These are phyloP conservation scores for Ischnus inquisitorius DNA, from an alignment of 2,888 invertebrate species.

Conservation along the genomic window DNA sequence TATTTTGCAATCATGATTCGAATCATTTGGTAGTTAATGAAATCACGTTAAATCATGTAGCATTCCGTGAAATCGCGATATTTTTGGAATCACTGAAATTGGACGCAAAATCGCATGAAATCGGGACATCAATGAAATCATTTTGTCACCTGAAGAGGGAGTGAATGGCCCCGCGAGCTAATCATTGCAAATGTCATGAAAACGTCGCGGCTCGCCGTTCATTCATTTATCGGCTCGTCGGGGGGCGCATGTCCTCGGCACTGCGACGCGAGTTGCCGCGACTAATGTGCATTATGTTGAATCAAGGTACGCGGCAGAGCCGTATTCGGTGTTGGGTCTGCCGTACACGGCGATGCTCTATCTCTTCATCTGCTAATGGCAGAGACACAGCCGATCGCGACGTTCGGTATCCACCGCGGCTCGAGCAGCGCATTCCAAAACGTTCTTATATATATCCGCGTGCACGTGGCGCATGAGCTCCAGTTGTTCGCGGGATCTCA, in stretches of 20 bases:
- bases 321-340: conserved; percentile 6
- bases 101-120: too few species aligned
- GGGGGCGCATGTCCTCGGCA: not conserved
- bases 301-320: not conserved
- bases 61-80: too few species aligned
- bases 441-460: conserved; percentile 15
- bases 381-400: not conserved
- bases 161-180: too few species aligned
- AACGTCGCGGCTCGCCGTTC: conserved; percentile 10
- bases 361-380: conserved; percentile 39
- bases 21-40: too few species aligned
- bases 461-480: conserved; percentile 40
- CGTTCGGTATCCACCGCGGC: not conserved
- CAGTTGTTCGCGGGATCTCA: conserved; percentile 13
- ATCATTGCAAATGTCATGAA: conserved; percentile 27
- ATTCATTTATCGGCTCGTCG: conserved; percentile 21
- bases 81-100: too few species aligned
- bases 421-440: conserved; percentile 22
- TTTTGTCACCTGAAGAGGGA: too few species aligned
- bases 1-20: too few species aligned
- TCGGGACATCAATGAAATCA: too few species aligned
- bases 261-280: not conserved
- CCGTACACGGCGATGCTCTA: conserved; percentile 17
- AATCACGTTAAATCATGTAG: too few species aligned
- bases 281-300: conserved; percentile 10